phyloP scores from a whole-genome alignment of 53 echinoderm and acorn worm genomes.

The Holothuria scabra region DNA sequence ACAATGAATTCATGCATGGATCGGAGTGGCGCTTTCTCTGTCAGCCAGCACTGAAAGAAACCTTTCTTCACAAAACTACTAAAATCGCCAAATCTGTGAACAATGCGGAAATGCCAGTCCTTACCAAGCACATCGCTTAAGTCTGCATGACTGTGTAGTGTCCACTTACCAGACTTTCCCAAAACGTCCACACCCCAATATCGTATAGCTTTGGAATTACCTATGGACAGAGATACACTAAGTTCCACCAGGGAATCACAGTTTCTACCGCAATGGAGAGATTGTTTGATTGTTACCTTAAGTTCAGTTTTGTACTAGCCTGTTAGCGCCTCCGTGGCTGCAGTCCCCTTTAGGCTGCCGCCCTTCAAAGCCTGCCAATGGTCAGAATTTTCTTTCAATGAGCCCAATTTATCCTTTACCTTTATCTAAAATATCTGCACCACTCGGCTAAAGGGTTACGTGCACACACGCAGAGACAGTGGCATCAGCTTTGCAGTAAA shows the following conservation, averaged over 20 bases:
- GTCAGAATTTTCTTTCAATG: no score
- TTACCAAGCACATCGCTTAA: background rate
- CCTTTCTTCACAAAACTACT: background rate
- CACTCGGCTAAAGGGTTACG: no score
- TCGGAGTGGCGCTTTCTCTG: constrained; percentile 9
- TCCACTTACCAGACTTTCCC: constrained; percentile 7
- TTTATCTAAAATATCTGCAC: no score
- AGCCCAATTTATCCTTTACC: no score
- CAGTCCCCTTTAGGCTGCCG: no score
- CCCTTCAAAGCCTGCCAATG: no score
- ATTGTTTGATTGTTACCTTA: constrained; percentile 3
- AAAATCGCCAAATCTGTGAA: constrained; percentile 17
- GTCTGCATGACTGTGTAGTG: background rate
- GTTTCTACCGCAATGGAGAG: constrained; percentile 20
- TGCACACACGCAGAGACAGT: no score
- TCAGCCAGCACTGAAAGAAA: background rate
- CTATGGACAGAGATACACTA: constrained; percentile 5
- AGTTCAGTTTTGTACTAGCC: constrained; percentile 10
- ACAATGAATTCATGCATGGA: constrained; percentile 1
- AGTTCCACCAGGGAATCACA: constrained; percentile 4
- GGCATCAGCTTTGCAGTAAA: no score
- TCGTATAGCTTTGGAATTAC: background rate
- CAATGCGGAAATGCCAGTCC: constrained; percentile 29
- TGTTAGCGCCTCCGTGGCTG: no score
- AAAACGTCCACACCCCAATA: background rate